phyloP scores from a whole-genome alignment of 2,113 vertebrate genomes.

The Pongo abelii region DNA sequence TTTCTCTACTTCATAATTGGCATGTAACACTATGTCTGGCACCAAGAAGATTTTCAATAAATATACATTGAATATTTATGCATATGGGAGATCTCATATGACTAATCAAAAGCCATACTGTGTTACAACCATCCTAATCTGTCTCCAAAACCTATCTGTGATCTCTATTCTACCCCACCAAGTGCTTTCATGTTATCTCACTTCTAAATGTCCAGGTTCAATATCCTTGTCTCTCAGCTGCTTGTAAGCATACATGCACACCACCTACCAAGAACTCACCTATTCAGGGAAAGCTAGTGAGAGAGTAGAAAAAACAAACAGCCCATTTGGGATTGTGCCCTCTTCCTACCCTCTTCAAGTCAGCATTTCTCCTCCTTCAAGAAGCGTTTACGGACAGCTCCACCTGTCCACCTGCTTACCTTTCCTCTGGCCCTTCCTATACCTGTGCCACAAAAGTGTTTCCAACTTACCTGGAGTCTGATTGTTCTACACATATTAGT shows the following conservation, averaged over 20 bases:
- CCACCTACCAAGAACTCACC: neutral
- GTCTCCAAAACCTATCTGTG: neutral
- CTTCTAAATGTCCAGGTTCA: neutral
- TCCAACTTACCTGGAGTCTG: constrained; percentile 36
- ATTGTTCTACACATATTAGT: neutral
- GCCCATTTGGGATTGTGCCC: neutral
- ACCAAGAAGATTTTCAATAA: constrained; percentile 37
- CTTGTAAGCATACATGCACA: neutral
- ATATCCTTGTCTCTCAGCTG: neutral
- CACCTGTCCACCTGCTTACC: neutral
- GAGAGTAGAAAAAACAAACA: constrained; percentile 21
- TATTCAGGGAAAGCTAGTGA: neutral
- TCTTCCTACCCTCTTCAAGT: constrained; percentile 9
- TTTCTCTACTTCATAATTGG: neutral
- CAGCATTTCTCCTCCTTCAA: neutral
- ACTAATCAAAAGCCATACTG: neutral
- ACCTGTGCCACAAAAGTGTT: constrained; percentile 2
- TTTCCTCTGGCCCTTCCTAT: neutral
- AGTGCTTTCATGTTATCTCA: neutral
- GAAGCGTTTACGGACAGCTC: neutral
- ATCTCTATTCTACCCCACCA: neutral
- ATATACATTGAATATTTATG: neutral
- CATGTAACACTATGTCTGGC: neutral
- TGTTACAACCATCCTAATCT: neutral
- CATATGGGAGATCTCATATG: neutral